Conservation (phyloP, 1,140 invertebrate species). For the Ceratosolen fusciceps region DNA sequence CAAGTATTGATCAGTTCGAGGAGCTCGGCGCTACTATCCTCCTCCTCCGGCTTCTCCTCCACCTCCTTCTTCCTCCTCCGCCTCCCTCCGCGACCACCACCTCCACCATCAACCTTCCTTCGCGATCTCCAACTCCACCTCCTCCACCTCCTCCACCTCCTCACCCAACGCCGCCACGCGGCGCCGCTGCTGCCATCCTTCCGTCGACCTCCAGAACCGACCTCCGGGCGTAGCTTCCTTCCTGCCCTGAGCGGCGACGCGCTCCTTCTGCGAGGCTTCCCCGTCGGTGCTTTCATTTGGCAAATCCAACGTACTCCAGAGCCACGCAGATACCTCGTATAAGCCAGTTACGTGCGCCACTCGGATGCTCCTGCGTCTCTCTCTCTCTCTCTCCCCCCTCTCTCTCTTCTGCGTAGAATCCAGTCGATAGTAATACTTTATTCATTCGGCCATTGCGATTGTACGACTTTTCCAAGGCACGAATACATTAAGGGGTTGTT, state of each 20-base stretch:
- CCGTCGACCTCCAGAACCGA: neutral
- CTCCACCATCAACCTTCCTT: neutral
- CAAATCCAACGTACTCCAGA: neutral
- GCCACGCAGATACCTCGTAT: no score
- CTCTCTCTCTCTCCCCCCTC: no score
- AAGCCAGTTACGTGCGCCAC: no score
- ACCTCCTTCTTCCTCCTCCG: neutral
- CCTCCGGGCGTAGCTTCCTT: neutral
- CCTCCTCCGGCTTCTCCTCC: neutral
- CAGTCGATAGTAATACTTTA: no score
- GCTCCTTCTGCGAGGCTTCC: neutral
- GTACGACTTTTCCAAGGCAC: no score
- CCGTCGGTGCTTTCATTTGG: neutral
- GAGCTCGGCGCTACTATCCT: slow-evolving; percentile 29
- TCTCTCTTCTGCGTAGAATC: no score
- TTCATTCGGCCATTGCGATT: no score
- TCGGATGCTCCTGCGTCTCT: no score
- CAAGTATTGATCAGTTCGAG: slow-evolving; percentile 69
- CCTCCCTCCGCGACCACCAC: neutral
- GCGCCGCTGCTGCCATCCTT: slow-evolving; percentile 9
- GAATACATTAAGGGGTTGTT: no score
- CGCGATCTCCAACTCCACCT: neutral
- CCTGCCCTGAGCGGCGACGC: neutral
- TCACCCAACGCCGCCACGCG: neutral
- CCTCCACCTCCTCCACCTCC: neutral